These are phyloP conservation scores for Eudemis profundana DNA, from an alignment of 2,888 invertebrate species.

Conservation along the genomic window DNA sequence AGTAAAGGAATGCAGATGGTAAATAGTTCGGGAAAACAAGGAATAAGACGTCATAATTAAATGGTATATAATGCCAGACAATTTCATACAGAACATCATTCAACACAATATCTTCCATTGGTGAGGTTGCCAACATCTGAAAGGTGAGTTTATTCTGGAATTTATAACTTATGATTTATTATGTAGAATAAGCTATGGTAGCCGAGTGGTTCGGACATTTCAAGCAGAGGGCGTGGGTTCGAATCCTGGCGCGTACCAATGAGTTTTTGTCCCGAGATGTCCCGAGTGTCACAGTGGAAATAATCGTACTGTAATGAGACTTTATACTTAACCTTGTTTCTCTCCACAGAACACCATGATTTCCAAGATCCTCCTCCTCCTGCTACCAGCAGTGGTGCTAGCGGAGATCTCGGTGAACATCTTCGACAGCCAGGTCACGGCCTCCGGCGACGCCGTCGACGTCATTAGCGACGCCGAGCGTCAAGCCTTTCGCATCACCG, in stretches of 20 bases:
- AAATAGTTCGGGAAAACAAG: neutral
- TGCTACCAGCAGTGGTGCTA: slow-evolving; percentile 25
- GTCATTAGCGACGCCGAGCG: slow-evolving; percentile 31
- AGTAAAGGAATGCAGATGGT: neutral
- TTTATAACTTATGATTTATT: neutral
- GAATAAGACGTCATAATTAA: slow-evolving; percentile 8
- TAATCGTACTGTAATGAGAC: no score
- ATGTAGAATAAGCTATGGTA: neutral
- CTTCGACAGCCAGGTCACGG: neutral
- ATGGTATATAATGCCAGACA: neutral
- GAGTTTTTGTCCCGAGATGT: no score
- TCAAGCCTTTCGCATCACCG: slow-evolving; percentile 22
- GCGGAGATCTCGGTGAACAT: slow-evolving; percentile 34
- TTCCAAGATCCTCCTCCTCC: slow-evolving; percentile 17
- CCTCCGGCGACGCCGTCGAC: slow-evolving; percentile 23
- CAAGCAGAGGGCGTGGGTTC: no score
- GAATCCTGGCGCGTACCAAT: no score
- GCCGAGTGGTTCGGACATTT: no score
- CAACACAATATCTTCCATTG: neutral
- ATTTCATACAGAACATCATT: neutral
- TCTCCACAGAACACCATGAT: slow-evolving; percentile 22
- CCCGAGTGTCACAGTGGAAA: no score
- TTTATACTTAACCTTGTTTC: neutral
- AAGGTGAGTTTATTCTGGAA: neutral
- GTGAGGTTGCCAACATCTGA: neutral